Evolutionary conservation across 2,888 invertebrate genomes (phyloP), one percentile per base, ranked within the genome.

Genomic region (Papilio gigon): DNA sequence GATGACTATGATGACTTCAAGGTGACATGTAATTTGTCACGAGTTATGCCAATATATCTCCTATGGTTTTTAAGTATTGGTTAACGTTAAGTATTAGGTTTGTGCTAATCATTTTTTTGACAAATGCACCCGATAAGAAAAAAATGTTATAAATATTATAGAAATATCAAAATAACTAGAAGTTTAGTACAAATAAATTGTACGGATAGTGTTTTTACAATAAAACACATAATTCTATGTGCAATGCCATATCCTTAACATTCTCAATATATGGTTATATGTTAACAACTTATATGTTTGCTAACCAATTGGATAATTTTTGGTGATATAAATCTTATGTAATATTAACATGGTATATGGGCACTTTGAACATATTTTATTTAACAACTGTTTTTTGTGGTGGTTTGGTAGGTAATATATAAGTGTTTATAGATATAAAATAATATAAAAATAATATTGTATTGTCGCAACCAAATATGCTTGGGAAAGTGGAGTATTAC

Each of bases 161-260:
- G 4, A 20, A 17, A 20, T 8, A 17, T 20, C 4, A 44, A 44
- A 2, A 44, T 14, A 12, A 40, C 11, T n/a, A n/a, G n/a, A 42
- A 42, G 42, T 42, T n/a, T 17, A 17, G 17, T 42, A 42, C 14
- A n/a, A 14, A 40, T 40, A 12, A 42, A 42, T 5, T 8, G 22
- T 3, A 22, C 22, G 22, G 27, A 14, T 27, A 50, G 50, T 50
- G 50, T 50, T 50, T n/a, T 50, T 25, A 50, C 25, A 50, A 50
- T 50, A 50, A 50, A 50, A 50, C 20, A 20, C 50, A 17, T 50
- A 20, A 42, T 40, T 62, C 35, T 60, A 27, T 67, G 25, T 65
- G 70, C 68, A 65, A 75, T 86, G 88, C 88, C 88, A 88, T 88
- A 89, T 82, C 88, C 88, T 85, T 81, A 83, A 82, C 88, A 88